These are phyloP conservation scores for Cirrhinus mrigala DNA, from an alignment of 2,797 vertebrate species.

Conservation along the genomic window DNA sequence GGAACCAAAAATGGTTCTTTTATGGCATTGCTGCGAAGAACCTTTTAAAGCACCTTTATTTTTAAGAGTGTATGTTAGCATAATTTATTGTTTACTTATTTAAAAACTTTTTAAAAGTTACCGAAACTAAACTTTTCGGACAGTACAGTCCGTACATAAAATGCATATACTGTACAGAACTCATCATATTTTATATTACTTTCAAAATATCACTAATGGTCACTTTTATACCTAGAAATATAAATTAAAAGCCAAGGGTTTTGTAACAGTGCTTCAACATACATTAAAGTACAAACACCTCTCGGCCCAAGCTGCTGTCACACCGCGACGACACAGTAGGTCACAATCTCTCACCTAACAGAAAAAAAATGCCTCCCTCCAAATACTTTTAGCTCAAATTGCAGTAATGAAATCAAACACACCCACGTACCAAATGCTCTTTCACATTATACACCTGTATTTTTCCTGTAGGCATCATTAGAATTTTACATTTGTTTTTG, in stretches of 20 bases:
- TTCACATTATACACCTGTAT: background rate
- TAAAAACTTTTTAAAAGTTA: background rate
- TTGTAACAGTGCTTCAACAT: background rate
- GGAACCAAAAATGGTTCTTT: no score
- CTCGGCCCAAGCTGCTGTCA: background rate
- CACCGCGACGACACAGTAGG: background rate
- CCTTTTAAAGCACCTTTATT: no score
- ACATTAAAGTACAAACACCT: background rate
- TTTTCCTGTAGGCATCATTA: constrained; percentile 7
- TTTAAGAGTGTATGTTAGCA: no score
- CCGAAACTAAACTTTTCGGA: no score
- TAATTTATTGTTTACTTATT: background rate
- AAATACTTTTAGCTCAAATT: background rate
- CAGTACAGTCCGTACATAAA: background rate
- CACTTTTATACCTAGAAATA: background rate
- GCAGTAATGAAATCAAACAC: background rate
- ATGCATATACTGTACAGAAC: background rate
- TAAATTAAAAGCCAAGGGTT: background rate
- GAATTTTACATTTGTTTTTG: constrained; percentile 4
- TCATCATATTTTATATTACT: background rate
- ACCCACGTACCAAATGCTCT: background rate
- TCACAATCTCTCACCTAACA: constrained; percentile 6
- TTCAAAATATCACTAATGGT: background rate
- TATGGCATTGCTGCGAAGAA: no score
- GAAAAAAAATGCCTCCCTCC: background rate